Base-by-base conservation (phyloP, 1,140 invertebrate genomes). In the Zaprionus ghesquierei region DNA sequence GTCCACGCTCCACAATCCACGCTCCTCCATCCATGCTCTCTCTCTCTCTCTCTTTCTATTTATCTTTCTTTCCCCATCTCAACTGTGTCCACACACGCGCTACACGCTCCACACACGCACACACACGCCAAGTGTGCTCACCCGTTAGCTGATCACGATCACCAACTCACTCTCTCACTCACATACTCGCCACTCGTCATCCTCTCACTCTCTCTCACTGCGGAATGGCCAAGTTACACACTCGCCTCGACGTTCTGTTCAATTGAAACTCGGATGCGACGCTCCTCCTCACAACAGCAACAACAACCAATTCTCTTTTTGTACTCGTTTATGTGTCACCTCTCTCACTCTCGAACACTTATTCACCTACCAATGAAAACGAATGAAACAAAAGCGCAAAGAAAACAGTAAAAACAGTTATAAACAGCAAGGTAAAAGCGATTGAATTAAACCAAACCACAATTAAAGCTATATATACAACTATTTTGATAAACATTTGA, bases 131-230 rank as follows among this genome's bases (percentile, higher is more conserved):
- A 38, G 69, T 66, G 69, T 63, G 62, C 69, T 72, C 69, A 72
- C 69, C 66, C 63, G 69, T 72, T 72, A 72, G 63, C 63, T 72
- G 27, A 54, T 72, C 55, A 66, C n/a, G 49, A 41, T 66, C 69
- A 72, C 69, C 56, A 54, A 60, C 35, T 72, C n/a, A 51, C 29
- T 58, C 54, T 44, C 63, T 54, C 44, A 51, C 54, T 53, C 55
- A 66, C 63, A 65, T 54, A 71, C 54, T 54, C 63, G 46, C 54
- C 54, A 72, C 55, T 59, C 53, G 35, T 12, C 15, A 63, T 33
- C 23, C 44, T 66, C 31, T 33, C 53, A 56, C 38, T 73, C 29
- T 41, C 61, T 63, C 15, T 54, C 44, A 56, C 77, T 62, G 51
- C 49, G 63, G 66, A 68, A 80, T 75, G 65, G 56, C 72, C 62